phyloP scores from a whole-genome alignment of 2,888 invertebrate genomes.

The Muschampia plurimacula region DNA sequence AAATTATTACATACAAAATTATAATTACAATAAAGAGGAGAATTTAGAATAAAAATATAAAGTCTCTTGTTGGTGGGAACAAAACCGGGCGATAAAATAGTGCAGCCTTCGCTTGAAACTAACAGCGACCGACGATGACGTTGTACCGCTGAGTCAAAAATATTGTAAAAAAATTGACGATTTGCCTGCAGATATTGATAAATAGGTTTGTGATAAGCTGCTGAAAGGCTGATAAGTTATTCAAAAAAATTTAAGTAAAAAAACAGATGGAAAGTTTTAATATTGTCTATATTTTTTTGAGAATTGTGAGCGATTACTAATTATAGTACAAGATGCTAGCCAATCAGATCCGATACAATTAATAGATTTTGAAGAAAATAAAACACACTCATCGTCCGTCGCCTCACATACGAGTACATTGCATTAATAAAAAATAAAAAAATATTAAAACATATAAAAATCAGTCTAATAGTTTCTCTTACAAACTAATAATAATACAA shows the following conservation, averaged over 20 bases:
- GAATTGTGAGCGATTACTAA: too few relatives aligned
- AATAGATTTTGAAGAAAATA: background rate
- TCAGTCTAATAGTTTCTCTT: constrained; percentile 76
- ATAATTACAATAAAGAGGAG: constrained; percentile 48
- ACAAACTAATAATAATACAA: constrained; percentile 57
- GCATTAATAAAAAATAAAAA: constrained; percentile 42
- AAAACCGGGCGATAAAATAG: constrained; percentile 23
- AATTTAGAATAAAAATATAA: constrained; percentile 44
- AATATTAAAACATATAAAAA: constrained; percentile 59
- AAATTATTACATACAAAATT: constrained; percentile 47
- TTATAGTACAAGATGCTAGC: too few relatives aligned
- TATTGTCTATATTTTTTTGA: too few relatives aligned
- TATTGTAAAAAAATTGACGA: background rate
- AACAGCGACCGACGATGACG: constrained; percentile 11
- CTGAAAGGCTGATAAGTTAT: too few relatives aligned
- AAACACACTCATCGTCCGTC: constrained; percentile 5
- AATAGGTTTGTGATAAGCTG: too few relatives aligned
- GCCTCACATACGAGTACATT: constrained; percentile 20
- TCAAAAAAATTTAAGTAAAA: too few relatives aligned
- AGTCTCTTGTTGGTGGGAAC: constrained; percentile 63
- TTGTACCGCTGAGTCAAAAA: too few relatives aligned
- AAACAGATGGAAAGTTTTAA: too few relatives aligned
- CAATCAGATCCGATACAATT: too few relatives aligned
- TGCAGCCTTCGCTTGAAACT: constrained; percentile 2
- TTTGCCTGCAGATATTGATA: too few relatives aligned